Conservation (phyloP, 1,140 invertebrate genomes). For the Oncopeltus fasciatus region DNA sequence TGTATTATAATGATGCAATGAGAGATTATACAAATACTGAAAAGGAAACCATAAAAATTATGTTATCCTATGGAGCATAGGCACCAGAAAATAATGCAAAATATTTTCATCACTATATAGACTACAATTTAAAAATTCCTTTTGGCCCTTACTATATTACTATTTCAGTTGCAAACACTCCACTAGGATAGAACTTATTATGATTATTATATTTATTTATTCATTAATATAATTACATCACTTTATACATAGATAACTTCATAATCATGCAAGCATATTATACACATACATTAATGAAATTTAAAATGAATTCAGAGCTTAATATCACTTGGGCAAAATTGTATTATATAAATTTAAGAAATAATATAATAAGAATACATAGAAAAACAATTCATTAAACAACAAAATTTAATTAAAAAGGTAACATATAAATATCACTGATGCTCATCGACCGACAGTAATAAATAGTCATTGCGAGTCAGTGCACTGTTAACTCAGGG, state of each 20-base stretch:
- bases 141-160: too few relatives aligned
- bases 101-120: background rate
- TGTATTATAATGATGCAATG: background rate
- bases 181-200: background rate
- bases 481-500: slow-evolving; percentile 16
- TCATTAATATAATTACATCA: background rate
- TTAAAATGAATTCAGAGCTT: background rate
- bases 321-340: background rate
- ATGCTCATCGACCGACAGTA: background rate
- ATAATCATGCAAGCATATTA: background rate
- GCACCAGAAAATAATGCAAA: background rate
- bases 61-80: background rate
- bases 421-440: slow-evolving; percentile 2
- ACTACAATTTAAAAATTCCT: background rate
- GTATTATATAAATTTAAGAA: background rate
- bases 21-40: background rate
- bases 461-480: background rate
- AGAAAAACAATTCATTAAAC: background rate
- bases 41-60: background rate
- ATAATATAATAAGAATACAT: background rate
- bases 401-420: background rate
- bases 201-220: background rate
- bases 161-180: background rate
- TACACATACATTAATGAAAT: background rate
- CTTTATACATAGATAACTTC: background rate